Evolutionary conservation across 2,888 invertebrate species (phyloP), one percentile per base, ranked within the genome.

Genomic region (Cataglyphis cursor): DNA sequence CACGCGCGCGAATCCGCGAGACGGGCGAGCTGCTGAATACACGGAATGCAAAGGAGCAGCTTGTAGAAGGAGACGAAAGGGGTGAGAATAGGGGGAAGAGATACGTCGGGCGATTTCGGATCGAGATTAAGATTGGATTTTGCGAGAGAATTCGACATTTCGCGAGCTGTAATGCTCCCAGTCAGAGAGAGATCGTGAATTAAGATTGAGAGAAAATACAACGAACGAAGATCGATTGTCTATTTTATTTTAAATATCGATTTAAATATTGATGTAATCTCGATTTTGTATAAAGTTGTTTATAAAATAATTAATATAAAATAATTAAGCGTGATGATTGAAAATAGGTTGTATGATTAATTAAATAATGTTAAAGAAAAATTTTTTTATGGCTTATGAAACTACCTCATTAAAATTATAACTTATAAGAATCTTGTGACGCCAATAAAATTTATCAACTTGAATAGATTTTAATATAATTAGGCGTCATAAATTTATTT

Each of bases 111-210:
- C 35, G 76, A 76, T 76, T 66, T 76, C 66, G 28, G 41, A 64
- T 75, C 51, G 35, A 76, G 76, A 65, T 76, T 76, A 76, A 76
- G 76, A 76, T 76, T 76, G 41, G 66, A 54, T 76, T 66, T 28
- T 28, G 28, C 54, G n/a, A 76, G 76, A 54, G 41, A 76, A 57
- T 54, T 76, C 41, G n/a, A 65, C 54, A 35, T 76, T 76, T 24
- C 48, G 48, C 41, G 48, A 62, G 10, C 21, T 41, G 51, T 41
- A 24, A 41, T 54, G 38, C 41, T 38, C 9, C 44, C 12, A 31
- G 21, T 28, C 5, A 15, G 18, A 24, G 9, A 51, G 35, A 76
- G 38, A 64, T 24, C n/a, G 38, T 2, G 28, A 75, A 64, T 65
- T 38, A 51, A 64, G 35, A 64, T n/a, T 21, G 15, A 61, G 18